Evolutionary conservation across 1,140 invertebrate genomes (phyloP), one percentile per base, ranked within the genome.

Genomic region (Brachionus manjavacas): DNA sequence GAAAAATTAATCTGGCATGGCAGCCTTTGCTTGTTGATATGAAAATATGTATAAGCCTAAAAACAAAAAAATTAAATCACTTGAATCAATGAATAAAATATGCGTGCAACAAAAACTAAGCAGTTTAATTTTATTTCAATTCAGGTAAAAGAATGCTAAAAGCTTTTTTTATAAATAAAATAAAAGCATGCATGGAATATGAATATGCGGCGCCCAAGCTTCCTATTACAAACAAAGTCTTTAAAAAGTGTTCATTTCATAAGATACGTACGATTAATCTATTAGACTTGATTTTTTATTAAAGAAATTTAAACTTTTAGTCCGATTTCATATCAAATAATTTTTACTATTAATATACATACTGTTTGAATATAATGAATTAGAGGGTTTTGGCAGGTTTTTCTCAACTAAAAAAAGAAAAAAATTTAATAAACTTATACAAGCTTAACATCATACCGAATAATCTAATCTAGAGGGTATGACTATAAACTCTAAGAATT

Each of bases 11-110:
- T 76, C 72, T 35, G 72, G 72, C 72, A 76, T 49, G 1, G 72
- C 39, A 49, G 72, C 72, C 31, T 76, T 76, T 11, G 72, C 43
- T 76, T 46, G 39, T 49, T 76, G 39, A 76, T 76, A 76, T 25
- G 72, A 76, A 76, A 76, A 76, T 25, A 76, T 76, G 52, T 76
- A 49, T 49, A 76, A 76, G 49, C 72, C 72, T 76, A 25, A 16
- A 41, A 41, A 25, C 4, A 49, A 76, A 76, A 76, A n/a, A 76
- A 49, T 49, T 76, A 20, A 74, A 16, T 31, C 52, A 4, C 1
- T 25, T n/a, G 14, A 41, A 39, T 72, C 14, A 16, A 39, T 14
- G 14, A 46, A 72, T 20, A 39, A 72, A 41, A 25, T 41, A 43
- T 39, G 2, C 52, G 52, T 60, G 52, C 52, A 60, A 23, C 12